A percentile compares a stretch with the other conserved stretches of the same genome.
These are phyloP conservation scores for Heliconius ismenius DNA, from an alignment of 2,888 invertebrate species.

Conservation along the genomic window DNA sequence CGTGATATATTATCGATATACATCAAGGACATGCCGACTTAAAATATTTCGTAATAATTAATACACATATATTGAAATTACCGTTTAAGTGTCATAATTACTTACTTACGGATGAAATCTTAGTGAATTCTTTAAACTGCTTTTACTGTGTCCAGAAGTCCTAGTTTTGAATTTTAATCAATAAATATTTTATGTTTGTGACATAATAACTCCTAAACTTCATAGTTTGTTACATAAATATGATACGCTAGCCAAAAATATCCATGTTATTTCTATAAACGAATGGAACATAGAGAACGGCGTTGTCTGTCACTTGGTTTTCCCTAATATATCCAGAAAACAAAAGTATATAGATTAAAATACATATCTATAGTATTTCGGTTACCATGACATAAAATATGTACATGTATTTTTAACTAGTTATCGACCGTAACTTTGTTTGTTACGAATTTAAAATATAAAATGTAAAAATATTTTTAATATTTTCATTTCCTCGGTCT, in stretches of 20 bases:
- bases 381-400: too few species aligned
- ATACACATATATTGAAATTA: not conserved
- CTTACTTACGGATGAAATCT: not conserved
- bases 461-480: too few species aligned
- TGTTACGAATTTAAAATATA: too few species aligned
- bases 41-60: conserved; percentile 16
- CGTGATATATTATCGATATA: conserved; percentile 30
- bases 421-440: too few species aligned
- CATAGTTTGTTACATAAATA: too few species aligned
- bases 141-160: not conserved
- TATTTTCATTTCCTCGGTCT: not conserved
- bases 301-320: not conserved
- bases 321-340: not conserved
- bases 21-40: conserved; percentile 16
- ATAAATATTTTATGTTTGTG: not conserved
- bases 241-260: too few species aligned
- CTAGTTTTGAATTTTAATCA: too few species aligned
- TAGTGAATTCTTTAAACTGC: not conserved
- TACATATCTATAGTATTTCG: too few species aligned
- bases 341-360: too few species aligned
- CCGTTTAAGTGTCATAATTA: not conserved
- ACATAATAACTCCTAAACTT: not conserved
- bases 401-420: not conserved
- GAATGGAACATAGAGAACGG: too few species aligned
- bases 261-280: too few species aligned